phyloP scores from a whole-genome alignment of 2,888 invertebrate genomes.

The Dione vanillae region DNA sequence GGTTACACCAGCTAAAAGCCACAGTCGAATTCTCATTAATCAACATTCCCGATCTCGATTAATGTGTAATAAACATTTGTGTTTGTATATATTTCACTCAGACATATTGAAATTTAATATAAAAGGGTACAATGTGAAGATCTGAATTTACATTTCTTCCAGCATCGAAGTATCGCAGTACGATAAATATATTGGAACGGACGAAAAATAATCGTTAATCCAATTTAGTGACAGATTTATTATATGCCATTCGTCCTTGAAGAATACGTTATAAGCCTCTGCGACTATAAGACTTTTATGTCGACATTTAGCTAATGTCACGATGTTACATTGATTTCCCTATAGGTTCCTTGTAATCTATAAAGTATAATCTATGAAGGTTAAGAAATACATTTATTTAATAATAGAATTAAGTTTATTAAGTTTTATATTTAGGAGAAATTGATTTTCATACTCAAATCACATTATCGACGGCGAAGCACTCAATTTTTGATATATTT shows the following conservation, averaged over 20 bases:
- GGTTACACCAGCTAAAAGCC: slow-evolving; percentile 36
- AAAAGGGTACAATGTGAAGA: too few species aligned
- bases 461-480: neutral
- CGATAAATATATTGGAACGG: neutral
- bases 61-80: slow-evolving; percentile 28
- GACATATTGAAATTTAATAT: too few species aligned
- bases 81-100: slow-evolving; percentile 1
- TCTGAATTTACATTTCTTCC: too few species aligned
- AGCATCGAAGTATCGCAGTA: too few species aligned
- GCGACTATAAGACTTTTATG: slow-evolving; percentile 4
- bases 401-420: neutral
- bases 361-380: neutral
- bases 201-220: neutral
- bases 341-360: slow-evolving; percentile 11
- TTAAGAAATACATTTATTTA: neutral
- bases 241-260: neutral
- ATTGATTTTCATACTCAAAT: neutral
- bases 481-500: neutral
- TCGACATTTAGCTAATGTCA: slow-evolving; percentile 21
- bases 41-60: slow-evolving; percentile 32
- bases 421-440: neutral
- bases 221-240: slow-evolving; percentile 7
- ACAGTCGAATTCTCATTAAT: slow-evolving; percentile 37
- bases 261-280: neutral
- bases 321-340: slow-evolving; percentile 17